phyloP scores from a whole-genome alignment of 2,113 vertebrate genomes.

The Tamias sibiricus region DNA sequence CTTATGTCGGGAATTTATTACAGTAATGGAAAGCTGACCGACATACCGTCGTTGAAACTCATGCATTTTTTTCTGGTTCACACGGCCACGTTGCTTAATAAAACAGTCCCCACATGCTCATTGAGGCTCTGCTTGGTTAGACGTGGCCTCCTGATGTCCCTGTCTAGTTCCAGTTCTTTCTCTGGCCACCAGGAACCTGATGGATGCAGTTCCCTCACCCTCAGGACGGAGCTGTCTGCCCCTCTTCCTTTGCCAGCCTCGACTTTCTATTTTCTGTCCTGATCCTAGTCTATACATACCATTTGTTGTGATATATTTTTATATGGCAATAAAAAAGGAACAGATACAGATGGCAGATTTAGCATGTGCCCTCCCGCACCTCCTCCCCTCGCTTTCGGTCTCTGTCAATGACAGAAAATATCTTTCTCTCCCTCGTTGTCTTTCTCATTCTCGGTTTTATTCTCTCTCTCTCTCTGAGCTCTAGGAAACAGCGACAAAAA shows the following conservation, averaged over 20 bases:
- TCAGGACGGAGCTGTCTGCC: neutral
- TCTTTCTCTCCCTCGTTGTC: constrained; percentile 10
- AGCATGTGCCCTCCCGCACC: neutral
- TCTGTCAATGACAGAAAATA: neutral
- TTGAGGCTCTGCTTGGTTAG: neutral
- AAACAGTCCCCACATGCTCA: neutral
- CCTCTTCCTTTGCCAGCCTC: neutral
- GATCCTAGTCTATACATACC: neutral
- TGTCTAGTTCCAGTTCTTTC: neutral
- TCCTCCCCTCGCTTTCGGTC: neutral
- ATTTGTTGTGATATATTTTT: constrained; percentile 49
- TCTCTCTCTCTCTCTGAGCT: neutral
- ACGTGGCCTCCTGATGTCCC: neutral
- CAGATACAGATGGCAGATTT: constrained; percentile 52
- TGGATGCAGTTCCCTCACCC: neutral
- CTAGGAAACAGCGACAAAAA: neutral
- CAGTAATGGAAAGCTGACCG: neutral
- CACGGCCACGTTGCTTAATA: neutral
- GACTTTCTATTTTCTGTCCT: neutral
- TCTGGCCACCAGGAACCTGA: neutral
- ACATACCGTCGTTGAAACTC: neutral
- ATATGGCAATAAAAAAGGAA: constrained; percentile 33
- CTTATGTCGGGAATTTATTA: no score
- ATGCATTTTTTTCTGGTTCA: neutral
- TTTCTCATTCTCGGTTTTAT: neutral